Evolutionary conservation across 92 coral and sea anemone species (phyloP).

Genomic region (Porites cylindrica): DNA sequence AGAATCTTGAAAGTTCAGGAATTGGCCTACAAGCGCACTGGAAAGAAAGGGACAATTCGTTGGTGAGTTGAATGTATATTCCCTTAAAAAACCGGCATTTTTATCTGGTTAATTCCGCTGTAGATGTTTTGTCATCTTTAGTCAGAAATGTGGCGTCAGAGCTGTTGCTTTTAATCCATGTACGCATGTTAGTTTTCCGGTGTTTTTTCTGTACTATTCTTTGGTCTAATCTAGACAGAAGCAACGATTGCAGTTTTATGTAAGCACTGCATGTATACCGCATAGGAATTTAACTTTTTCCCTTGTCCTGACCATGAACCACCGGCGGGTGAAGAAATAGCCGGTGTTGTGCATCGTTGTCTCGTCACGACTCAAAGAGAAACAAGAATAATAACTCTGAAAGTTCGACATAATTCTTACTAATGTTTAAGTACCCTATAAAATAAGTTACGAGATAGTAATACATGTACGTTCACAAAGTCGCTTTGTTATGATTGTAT

Average conservation of each 20-base stretch:
- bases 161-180: not conserved
- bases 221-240: not conserved
- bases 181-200: not conserved
- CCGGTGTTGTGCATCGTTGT: too few species aligned
- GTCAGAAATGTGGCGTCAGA: not conserved
- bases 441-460: too few species aligned
- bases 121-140: not conserved
- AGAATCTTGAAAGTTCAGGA: conserved; percentile 90
- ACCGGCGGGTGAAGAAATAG: too few species aligned
- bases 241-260: not conserved
- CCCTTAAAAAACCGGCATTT: too few species aligned
- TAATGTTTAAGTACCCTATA: too few species aligned
- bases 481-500: not conserved
- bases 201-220: not conserved
- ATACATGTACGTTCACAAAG: too few species aligned
- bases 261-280: not conserved
- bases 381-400: too few species aligned
- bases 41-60: conserved; percentile 78
- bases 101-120: not conserved
- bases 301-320: not conserved
- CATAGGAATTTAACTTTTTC: too few species aligned
- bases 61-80: conserved; percentile 72
- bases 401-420: too few species aligned
- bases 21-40: conserved; percentile 80
- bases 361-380: too few species aligned